Evolutionary conservation across 2,113 vertebrate species (phyloP).

Genomic region (Cettia cetti): DNA sequence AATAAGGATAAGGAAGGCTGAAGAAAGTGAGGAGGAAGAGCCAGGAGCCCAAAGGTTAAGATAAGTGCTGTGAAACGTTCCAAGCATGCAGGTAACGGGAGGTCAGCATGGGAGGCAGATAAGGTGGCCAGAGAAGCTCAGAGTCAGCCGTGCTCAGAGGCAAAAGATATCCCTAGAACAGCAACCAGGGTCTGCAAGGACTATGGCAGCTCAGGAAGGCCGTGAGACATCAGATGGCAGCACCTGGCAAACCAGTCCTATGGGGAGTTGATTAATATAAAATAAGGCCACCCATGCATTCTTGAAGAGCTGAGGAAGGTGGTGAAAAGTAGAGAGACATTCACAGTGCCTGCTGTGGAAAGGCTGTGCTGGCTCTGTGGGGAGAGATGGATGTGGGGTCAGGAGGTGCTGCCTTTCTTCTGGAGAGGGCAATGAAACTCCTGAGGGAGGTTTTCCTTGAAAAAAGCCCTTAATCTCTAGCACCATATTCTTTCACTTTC

Average conservation of each 20-base stretch:
- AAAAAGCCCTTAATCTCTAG: neutral
- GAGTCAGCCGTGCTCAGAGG: neutral
- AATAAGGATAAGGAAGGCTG: neutral
- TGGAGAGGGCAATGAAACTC: neutral
- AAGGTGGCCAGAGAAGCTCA: neutral
- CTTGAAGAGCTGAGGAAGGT: neutral
- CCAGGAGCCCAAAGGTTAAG: neutral
- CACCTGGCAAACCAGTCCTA: neutral
- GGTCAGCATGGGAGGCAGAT: neutral
- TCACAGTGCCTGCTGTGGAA: neutral
- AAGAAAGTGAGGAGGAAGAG: neutral
- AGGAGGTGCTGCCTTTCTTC: neutral
- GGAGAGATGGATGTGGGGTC: neutral
- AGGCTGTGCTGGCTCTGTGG: neutral
- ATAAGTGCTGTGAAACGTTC: neutral
- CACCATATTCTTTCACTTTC: neutral
- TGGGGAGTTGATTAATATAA: neutral
- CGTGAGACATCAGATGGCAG: neutral
- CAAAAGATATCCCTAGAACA: neutral
- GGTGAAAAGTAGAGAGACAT: neutral
- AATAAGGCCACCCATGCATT: neutral
- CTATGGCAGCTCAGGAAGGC: neutral
- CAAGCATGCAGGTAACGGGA: neutral
- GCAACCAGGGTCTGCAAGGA: neutral
- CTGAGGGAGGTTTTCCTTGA: neutral